These are phyloP conservation scores for Plotosus lineatus DNA, from an alignment of 2,113 vertebrate species.

Conservation along the genomic window DNA sequence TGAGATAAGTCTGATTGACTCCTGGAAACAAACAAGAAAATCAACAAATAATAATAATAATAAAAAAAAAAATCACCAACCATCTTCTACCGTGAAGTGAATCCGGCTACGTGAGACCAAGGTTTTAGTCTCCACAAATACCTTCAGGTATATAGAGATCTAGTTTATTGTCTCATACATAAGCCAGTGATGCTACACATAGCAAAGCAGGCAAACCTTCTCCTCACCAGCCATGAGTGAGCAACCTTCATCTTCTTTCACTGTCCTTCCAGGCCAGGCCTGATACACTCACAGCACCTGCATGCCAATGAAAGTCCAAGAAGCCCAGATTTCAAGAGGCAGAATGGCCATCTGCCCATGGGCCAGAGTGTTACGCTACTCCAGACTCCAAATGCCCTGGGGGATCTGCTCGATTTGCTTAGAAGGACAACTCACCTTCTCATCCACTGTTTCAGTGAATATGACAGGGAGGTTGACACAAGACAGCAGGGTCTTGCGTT, in stretches of 20 bases:
- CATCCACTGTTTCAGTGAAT: slow-evolving; percentile 14
- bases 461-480: not conserved
- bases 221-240: slow-evolving; percentile 51
- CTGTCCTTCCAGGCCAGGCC: slow-evolving; percentile 44
- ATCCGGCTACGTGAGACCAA: too few species aligned
- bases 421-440: slow-evolving; percentile 35
- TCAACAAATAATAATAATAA: too few species aligned
- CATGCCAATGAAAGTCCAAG: slow-evolving; percentile 55
- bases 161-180: slow-evolving; percentile 12
- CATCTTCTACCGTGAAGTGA: too few species aligned
- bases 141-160: slow-evolving; percentile 11
- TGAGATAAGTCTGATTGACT: too few species aligned
- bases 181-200: slow-evolving; percentile 40
- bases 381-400: slow-evolving; percentile 24
- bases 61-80: too few species aligned
- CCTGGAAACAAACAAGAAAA: too few species aligned
- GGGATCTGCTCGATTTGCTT: slow-evolving; percentile 32
- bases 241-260: slow-evolving; percentile 51
- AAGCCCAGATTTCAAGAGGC: slow-evolving; percentile 41
- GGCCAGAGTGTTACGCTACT: slow-evolving; percentile 44
- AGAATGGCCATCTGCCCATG: slow-evolving; percentile 57
- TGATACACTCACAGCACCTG: slow-evolving; percentile 30
- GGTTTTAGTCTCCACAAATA: slow-evolving; percentile 12
- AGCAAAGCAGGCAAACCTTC: slow-evolving; percentile 50
- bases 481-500: slow-evolving; percentile 13